phyloP scores from a whole-genome alignment of 2,797 vertebrate species.

The Lacerta agilis region DNA sequence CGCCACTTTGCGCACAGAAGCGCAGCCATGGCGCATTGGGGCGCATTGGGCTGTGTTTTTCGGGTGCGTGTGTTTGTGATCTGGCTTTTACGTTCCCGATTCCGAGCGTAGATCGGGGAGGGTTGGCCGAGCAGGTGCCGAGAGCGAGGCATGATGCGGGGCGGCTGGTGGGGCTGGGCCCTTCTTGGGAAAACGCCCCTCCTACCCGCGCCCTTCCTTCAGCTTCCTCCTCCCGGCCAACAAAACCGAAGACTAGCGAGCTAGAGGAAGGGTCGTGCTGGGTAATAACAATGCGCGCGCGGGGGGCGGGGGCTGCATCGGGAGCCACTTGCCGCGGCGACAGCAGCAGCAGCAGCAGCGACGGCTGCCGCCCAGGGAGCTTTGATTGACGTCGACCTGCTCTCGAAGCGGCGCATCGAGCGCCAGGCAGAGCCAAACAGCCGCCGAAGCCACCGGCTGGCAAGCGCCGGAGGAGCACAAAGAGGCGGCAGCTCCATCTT shows the following conservation, averaged over 20 bases:
- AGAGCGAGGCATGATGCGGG: neutral
- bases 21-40: too few species aligned
- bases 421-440: neutral
- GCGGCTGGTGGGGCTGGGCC: neutral
- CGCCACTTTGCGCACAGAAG: neutral
- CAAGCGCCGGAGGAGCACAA: constrained; percentile 36
- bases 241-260: constrained; percentile 19
- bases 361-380: constrained; percentile 2
- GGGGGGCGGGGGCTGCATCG: constrained; percentile 14
- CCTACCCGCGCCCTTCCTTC: neutral
- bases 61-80: neutral
- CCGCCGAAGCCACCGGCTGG: neutral
- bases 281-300: neutral
- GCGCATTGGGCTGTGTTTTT: neutral
- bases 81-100: neutral
- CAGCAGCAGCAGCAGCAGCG: neutral
- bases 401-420: constrained; percentile 8
- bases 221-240: neutral
- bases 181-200: neutral
- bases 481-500: neutral
- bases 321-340: constrained; percentile 18
- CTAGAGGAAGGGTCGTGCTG: constrained; percentile 42
- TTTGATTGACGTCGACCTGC: constrained; percentile 41
- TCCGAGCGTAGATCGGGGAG: too few species aligned
- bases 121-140: neutral